Percentiles rank a stretch among this genome's conserved stretches.
Evolutionary conservation across 1,140 invertebrate genomes (phyloP).

Genomic region (Panagrolaimus sp.): DNA sequence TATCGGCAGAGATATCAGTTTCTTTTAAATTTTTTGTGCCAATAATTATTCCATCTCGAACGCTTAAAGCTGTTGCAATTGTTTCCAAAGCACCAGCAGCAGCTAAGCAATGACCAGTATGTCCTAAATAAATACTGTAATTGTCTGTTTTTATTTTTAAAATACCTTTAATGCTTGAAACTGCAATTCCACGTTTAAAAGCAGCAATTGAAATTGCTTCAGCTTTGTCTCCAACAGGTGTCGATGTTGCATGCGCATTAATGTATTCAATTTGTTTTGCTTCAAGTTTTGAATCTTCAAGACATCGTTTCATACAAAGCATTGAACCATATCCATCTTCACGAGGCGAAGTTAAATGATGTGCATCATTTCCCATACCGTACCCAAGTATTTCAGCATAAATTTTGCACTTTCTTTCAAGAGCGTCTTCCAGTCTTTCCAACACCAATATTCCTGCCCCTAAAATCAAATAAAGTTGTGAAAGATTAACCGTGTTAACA

Average conservation of each 20-base stretch:
- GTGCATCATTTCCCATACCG: conserved; percentile 77
- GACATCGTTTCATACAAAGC: conserved; percentile 78
- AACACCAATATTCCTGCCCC: too few species aligned
- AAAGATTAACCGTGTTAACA: too few species aligned
- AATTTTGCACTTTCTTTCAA: conserved; percentile 66
- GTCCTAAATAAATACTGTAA: conserved; percentile 53
- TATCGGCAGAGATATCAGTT: conserved; percentile 28
- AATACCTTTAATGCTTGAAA: conserved; percentile 29
- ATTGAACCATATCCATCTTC: conserved; percentile 80
- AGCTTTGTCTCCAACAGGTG: conserved; percentile 82
- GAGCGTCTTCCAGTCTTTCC: conserved; percentile 72
- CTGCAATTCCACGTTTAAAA: conserved; percentile 44
- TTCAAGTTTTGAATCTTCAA: conserved; percentile 69
- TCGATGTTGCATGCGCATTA: conserved; percentile 97
- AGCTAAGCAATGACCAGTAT: conserved; percentile 84
- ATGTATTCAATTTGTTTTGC: conserved; percentile 71
- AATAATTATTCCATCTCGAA: conserved; percentile 71
- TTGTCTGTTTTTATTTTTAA: not conserved
- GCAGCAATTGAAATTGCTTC: conserved; percentile 76
- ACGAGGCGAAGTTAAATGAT: conserved; percentile 83
- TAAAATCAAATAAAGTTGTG: too few species aligned
- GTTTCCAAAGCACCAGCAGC: conserved; percentile 88
- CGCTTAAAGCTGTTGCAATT: conserved; percentile 74
- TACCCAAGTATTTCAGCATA: conserved; percentile 82
- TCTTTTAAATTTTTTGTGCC: conserved; percentile 77